Evolutionary conservation across 2,888 invertebrate genomes (phyloP), one percentile per base, ranked within the genome.

Genomic region (Thera britannica): DNA sequence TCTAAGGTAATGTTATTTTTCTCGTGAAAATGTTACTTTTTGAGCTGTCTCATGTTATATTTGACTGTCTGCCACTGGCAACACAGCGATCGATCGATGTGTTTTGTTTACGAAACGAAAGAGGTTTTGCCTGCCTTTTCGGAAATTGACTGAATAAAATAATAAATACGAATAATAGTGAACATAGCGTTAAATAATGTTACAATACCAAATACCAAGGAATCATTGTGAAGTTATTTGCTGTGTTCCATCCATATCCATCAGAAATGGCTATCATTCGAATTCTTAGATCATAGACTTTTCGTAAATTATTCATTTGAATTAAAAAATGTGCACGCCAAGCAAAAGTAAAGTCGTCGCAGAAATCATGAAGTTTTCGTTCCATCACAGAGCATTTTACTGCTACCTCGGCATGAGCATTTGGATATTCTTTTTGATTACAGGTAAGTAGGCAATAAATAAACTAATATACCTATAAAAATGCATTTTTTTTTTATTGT

Each of bases 371-470:
- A 93, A 92, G 84, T 92, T 92, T 82, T 88, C 94, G 6, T 93
- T 92, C 77, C 97, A 97, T 82, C 97, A 96, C 83, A 95, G 96
- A 81, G 97, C 97, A 44, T 94, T 97, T 82, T 97, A 97, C 83
- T 97, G 97, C 90, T 97, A 97, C 83, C 90, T 97, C 77, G 95
- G 97, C 67, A 95, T 97, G 91, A 97, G 96, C 87, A 85, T 97
- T 74, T 97, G 97, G 97, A 97, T 97, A 83, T 95, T 97, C 84
- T 93, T 97, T 66, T 90, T 97, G 38, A 95, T 97, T 72, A 96
- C 96, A 78, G 97, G 96, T 96, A 86, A 35, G 61, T 51, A 51
- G 3, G 3, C 3, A 38, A 38, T 6, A 38, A 23, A 41, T 41
- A 41, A 41, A 7, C 7, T 3, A 41, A 1, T 41, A 41, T 7